Evolutionary conservation across 2,113 vertebrate genomes (phyloP).

Genomic region (Podiceps cristatus): DNA sequence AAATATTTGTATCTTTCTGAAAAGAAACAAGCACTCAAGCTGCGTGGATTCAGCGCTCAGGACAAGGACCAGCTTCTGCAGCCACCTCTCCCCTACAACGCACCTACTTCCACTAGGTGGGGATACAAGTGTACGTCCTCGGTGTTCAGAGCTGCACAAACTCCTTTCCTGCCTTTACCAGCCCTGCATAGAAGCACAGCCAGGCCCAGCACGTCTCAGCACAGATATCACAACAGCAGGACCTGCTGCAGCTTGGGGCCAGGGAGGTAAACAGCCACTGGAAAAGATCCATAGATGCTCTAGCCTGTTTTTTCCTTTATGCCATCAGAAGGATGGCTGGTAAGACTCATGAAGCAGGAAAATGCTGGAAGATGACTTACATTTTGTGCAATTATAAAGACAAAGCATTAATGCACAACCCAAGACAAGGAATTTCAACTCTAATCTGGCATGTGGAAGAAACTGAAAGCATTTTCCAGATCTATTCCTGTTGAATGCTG

Average conservation of each 20-base stretch:
- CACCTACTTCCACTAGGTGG: conserved; percentile 19
- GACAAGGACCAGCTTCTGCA: background rate
- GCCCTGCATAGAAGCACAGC: background rate
- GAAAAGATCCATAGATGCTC: background rate
- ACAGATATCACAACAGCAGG: background rate
- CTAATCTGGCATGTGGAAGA: background rate
- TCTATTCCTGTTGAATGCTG: background rate
- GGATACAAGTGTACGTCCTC: background rate
- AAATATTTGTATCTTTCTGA: background rate
- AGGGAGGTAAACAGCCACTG: background rate
- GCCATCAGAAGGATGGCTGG: background rate
- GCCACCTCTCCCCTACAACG: background rate
- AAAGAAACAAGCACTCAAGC: background rate
- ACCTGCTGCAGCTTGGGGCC: background rate
- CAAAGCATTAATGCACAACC: background rate
- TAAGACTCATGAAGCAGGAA: background rate
- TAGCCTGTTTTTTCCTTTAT: background rate
- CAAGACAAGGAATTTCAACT: background rate
- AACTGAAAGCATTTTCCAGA: background rate
- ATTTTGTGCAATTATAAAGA: background rate
- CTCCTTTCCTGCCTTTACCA: background rate
- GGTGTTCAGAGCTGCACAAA: background rate
- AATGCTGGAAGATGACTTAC: background rate
- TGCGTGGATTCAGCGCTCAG: background rate
- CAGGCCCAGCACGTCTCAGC: background rate